Percentiles rank a stretch among this genome's conserved stretches.
phyloP scores from a whole-genome alignment of 2,888 invertebrate species.

The Oligia latruncula region DNA sequence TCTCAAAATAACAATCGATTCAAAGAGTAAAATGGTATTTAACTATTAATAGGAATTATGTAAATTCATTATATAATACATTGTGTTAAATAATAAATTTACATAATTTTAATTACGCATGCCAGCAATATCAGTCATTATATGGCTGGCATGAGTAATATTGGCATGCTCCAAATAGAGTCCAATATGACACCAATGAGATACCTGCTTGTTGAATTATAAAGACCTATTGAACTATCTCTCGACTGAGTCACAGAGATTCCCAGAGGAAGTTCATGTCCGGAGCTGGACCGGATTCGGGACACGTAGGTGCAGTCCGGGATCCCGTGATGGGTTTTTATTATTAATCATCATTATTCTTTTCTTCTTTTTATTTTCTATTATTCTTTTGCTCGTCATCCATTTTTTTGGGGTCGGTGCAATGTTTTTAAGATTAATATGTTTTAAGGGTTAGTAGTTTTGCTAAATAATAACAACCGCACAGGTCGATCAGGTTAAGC shows the following conservation, averaged over 20 bases:
- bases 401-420: no score
- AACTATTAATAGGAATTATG: no score
- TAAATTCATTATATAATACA: no score
- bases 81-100: no score
- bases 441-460: no score
- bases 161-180: conserved; percentile 2
- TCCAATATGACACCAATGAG: background rate
- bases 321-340: background rate
- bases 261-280: conserved; percentile 14
- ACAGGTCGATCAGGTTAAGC: no score
- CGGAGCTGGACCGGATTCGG: background rate
- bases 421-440: background rate
- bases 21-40: no score
- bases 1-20: background rate
- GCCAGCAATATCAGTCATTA: no score
- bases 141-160: no score
- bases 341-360: background rate
- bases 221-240: background rate
- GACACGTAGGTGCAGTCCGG: background rate
- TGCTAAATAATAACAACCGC: no score
- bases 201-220: background rate
- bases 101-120: no score
- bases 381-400: background rate
- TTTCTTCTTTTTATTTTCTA: no score
- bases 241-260: background rate